Evolutionary conservation across 1,140 invertebrate species (phyloP).

Genomic region (Leptoteleia sp.): DNA sequence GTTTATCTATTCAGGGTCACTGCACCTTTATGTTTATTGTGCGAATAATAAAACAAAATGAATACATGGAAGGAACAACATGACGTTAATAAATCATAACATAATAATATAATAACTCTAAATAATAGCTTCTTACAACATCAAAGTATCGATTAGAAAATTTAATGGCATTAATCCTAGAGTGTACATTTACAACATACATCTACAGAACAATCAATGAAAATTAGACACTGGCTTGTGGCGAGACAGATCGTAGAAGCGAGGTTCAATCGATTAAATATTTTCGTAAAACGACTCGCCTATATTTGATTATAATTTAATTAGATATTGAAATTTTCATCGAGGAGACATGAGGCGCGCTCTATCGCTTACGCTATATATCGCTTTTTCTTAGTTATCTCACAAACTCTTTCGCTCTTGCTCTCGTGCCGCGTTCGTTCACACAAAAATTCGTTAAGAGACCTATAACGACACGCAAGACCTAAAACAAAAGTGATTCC

Average conservation of each 20-base stretch:
- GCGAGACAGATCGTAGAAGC: too few relatives aligned
- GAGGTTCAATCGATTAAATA: conserved; percentile 7
- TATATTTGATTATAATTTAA: conserved; percentile 31
- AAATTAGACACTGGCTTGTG: conserved; percentile 39
- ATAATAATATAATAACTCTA: too few relatives aligned
- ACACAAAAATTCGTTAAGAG: conserved; percentile 43
- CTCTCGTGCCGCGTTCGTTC: conserved; percentile 7
- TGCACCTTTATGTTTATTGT: too few relatives aligned
- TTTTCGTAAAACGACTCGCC: background rate
- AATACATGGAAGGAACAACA: too few relatives aligned
- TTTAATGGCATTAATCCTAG: too few relatives aligned
- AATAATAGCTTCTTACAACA: too few relatives aligned
- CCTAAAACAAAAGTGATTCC: conserved; percentile 57
- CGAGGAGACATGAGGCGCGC: conserved; percentile 28
- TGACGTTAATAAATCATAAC: too few relatives aligned
- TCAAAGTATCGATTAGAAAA: too few relatives aligned
- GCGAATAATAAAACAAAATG: too few relatives aligned
- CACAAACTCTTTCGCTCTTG: conserved; percentile 1
- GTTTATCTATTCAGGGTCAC: too few relatives aligned
- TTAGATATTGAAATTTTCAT: conserved; percentile 29
- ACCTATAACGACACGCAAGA: conserved; percentile 53
- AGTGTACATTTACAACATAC: too few relatives aligned
- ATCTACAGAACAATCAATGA: conserved; percentile 19
- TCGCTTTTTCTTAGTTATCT: background rate
- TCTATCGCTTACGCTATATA: conserved; percentile 6